Evolutionary conservation across 2,113 vertebrate species (phyloP).

Genomic region (Alligator mississippiensis): DNA sequence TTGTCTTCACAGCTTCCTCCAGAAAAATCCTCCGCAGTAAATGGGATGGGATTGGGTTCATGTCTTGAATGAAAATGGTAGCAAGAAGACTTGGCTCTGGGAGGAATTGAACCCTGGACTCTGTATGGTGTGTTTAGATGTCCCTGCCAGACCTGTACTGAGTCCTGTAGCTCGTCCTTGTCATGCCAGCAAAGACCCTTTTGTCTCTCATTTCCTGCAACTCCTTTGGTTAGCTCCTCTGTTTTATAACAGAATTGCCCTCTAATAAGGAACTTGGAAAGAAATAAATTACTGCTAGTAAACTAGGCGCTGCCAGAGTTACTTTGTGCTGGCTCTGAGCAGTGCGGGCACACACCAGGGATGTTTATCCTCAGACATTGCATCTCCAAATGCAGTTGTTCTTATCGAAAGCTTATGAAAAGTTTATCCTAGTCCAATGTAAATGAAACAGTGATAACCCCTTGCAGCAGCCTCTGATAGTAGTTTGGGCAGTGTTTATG

Average conservation of each 20-base stretch:
- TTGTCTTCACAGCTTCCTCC: background rate
- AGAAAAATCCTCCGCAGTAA: constrained; percentile 4
- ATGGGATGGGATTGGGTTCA: constrained; percentile 42
- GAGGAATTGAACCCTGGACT: background rate
- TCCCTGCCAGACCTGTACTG: background rate
- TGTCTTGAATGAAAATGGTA: constrained; percentile 12
- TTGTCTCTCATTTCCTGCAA: constrained; percentile 2
- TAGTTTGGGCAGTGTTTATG: background rate
- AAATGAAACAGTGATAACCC: background rate
- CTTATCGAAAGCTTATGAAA: background rate
- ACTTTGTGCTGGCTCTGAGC: accelerated
- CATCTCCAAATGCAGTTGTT: background rate
- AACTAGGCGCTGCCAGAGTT: accelerated
- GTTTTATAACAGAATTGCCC: background rate
- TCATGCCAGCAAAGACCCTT: background rate
- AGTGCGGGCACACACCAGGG: accelerated
- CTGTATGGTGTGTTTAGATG: background rate
- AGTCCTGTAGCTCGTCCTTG: background rate
- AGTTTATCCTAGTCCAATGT: background rate
- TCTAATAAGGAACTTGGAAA: background rate
- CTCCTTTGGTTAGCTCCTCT: background rate
- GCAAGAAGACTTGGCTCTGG: background rate
- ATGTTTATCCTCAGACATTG: accelerated
- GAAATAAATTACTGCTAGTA: background rate
- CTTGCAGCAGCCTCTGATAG: background rate